These are phyloP conservation scores for Nezara viridula DNA, from an alignment of 2,888 invertebrate genomes.

Conservation along the genomic window DNA sequence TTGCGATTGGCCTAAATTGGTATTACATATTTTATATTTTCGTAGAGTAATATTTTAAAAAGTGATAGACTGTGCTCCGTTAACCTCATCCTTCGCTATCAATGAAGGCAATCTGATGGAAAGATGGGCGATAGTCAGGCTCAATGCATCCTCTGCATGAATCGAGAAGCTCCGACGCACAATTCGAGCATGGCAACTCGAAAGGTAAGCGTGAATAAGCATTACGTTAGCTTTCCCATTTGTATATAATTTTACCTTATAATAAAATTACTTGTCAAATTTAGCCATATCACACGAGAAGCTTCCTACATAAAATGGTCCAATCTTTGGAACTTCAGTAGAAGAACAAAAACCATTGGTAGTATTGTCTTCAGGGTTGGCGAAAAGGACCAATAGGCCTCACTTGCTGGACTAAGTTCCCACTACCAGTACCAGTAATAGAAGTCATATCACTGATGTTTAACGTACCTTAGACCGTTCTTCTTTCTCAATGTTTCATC, in stretches of 20 bases:
- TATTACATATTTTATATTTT: background rate
- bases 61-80: constrained; percentile 27
- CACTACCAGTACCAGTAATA: no score
- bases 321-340: no score
- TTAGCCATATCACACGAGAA: no score
- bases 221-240: background rate
- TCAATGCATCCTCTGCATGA: background rate
- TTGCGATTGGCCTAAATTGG: background rate
- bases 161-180: background rate
- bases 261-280: no score
- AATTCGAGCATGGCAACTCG: background rate
- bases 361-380: no score
- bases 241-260: background rate
- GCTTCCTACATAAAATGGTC: no score
- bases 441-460: no score
- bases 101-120: background rate
- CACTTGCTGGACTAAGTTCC: no score
- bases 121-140: constrained; percentile 29
- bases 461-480: no score
- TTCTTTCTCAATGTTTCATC: no score
- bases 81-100: constrained; percentile 4
- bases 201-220: background rate
- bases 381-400: no score
- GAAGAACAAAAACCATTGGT: no score
- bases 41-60: constrained; percentile 3